Evolutionary conservation across 2,888 invertebrate species (phyloP).

Genomic region (Dendrolimus pini): DNA sequence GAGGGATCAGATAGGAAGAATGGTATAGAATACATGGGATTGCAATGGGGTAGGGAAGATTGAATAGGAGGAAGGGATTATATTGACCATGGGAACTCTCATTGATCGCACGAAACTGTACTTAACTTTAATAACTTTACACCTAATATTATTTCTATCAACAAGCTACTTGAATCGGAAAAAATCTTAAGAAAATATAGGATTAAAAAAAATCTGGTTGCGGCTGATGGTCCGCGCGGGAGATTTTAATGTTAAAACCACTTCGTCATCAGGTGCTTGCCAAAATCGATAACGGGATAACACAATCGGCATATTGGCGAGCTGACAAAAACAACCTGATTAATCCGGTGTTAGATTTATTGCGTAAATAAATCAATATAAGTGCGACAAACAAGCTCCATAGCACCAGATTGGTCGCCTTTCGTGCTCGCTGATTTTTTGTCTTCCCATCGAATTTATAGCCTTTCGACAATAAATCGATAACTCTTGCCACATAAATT

Average conservation of each 20-base stretch:
- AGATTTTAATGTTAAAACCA: neutral
- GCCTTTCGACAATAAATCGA: conserved; percentile 26
- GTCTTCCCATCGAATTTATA: conserved; percentile 35
- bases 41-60: no score
- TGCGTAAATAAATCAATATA: conserved; percentile 62
- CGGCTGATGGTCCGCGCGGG: no score
- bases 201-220: no score
- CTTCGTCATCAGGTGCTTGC: conserved; percentile 2
- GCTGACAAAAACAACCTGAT: conserved; percentile 59
- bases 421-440: conserved; percentile 27
- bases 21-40: no score
- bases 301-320: conserved; percentile 45
- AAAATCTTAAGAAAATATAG: no score
- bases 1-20: no score
- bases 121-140: no score
- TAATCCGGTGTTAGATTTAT: conserved; percentile 68
- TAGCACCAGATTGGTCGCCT: conserved; percentile 14
- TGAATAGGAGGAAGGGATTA: no score
- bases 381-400: conserved; percentile 46
- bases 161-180: no score
- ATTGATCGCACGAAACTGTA: no score
- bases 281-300: conserved; percentile 17
- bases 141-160: no score
- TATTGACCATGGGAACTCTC: no score
- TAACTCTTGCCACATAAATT: conserved; percentile 18